phyloP scores from a whole-genome alignment of 2,113 vertebrate genomes.

The Tenrec ecaudatus region DNA sequence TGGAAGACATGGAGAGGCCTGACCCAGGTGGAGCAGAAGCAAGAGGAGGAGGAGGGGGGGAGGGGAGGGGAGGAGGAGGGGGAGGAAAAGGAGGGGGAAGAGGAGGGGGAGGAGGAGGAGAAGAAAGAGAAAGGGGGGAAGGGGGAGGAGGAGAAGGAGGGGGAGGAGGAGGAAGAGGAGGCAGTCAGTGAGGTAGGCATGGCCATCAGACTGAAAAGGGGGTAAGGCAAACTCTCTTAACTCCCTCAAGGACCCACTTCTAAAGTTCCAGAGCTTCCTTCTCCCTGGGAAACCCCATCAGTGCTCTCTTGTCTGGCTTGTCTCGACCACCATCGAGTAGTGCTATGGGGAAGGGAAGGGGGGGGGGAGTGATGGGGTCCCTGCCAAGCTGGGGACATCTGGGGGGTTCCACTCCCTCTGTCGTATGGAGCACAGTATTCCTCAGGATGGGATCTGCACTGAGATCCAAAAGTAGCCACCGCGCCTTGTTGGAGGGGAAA shows the following conservation, averaged over 20 bases:
- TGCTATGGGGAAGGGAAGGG: not conserved
- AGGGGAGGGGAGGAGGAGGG: accelerated
- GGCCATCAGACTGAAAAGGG: not conserved
- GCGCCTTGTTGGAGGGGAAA: not conserved
- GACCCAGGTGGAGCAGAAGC: not conserved
- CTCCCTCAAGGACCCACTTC: accelerated
- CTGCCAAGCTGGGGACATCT: not conserved
- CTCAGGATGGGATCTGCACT: not conserved
- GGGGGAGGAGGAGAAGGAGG: not conserved
- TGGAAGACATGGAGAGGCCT: accelerated
- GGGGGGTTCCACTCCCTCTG: not conserved
- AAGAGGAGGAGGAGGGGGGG: accelerated
- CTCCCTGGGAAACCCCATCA: not conserved
- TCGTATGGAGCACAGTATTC: accelerated
- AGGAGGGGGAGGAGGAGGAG: not conserved
- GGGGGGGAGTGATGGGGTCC: not conserved
- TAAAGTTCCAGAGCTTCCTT: not conserved
- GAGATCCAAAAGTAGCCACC: not conserved
- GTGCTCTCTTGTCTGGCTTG: too few species aligned
- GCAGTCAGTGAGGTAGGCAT: accelerated
- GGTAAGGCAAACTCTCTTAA: not conserved
- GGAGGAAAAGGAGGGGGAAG: too few species aligned
- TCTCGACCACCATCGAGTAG: not conserved
- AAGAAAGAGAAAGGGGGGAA: accelerated
- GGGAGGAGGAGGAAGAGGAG: accelerated